Evolutionary conservation across 2,113 vertebrate species (phyloP), one percentile per base, ranked within the genome.

Genomic region (Aramus guarauna): DNA sequence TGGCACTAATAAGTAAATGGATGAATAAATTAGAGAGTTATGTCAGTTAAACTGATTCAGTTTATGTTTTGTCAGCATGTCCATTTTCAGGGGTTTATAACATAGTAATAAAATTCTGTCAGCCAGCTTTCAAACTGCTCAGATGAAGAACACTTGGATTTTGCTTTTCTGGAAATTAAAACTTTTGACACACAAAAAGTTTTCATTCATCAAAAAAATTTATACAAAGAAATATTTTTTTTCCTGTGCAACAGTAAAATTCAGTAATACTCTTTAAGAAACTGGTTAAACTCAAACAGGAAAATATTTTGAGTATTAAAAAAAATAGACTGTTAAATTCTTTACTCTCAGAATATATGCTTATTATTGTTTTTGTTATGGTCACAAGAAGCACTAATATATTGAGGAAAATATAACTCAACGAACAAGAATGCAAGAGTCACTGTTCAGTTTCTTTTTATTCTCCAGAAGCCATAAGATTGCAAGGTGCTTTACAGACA

Each of bases 1-100:
- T 88, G 69, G 7, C 36, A 94, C 18, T 96, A 87, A 92, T 68
- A 97, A 88, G 64, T 76, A 95, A 96, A 68, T 66, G 27, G 71
- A 93, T 80, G 32, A 92, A 88, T 82, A 47, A 73, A 91, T 94
- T 92, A 88, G 62, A 90, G 18, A 50, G 8, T 29, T 84, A 32
- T 62, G 27, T 58, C 76, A 93, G 17, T 36, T 91, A 53, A 37
- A 90, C 27, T 34, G 21, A 26, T 82, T 5, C 5, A 27, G 39
- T 92, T 96, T 81, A 90, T 94, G 26, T 64, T 93, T 73, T 97
- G 30, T 75, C 87, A 95, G 16, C 39, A 73, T 75, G 26, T 55
- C 52, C 15, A n/a, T 94, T 95, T 87, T 86, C 64, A 69, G 52
- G 11, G 43, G 9, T 3, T 77, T 75, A 58, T 7, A 77, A 74